Conservation (phyloP, 1,140 invertebrate genomes). For the Drosophila sucinea region DNA sequence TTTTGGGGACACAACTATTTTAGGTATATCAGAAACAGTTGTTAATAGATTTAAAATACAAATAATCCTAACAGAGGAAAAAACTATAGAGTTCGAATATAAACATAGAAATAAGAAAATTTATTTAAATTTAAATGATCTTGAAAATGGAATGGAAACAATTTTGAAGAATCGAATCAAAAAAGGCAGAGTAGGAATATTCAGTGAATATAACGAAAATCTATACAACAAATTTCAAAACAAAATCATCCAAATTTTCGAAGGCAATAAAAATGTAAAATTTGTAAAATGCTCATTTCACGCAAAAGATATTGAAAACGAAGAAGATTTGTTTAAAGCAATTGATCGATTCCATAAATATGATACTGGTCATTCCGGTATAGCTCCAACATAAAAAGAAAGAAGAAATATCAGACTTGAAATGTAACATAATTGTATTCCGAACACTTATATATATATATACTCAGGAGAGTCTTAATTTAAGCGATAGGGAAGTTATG, state of each 20-base stretch:
- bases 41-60: constrained; percentile 31
- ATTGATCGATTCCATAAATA: constrained; percentile 11
- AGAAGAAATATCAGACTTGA: no score
- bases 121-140: background rate
- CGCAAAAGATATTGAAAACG: constrained; percentile 22
- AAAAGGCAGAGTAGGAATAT: constrained; percentile 9
- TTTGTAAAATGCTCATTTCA: constrained; percentile 26
- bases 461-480: no score
- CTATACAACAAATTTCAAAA: constrained; percentile 23
- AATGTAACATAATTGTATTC: no score
- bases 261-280: constrained; percentile 34
- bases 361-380: constrained; percentile 23
- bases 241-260: constrained; percentile 19
- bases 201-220: constrained; percentile 22
- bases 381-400: no score
- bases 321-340: constrained; percentile 18
- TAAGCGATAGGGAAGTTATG: no score
- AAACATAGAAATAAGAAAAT: background rate
- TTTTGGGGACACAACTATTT: constrained; percentile 23
- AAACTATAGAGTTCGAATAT: constrained; percentile 16
- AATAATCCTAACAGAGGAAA: constrained; percentile 24
- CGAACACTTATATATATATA: no score
- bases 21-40: constrained; percentile 26
- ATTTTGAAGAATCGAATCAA: background rate
- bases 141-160: background rate